Base-by-base conservation (phyloP, 2,113 vertebrate genomes). In the Centropus unirufus region DNA sequence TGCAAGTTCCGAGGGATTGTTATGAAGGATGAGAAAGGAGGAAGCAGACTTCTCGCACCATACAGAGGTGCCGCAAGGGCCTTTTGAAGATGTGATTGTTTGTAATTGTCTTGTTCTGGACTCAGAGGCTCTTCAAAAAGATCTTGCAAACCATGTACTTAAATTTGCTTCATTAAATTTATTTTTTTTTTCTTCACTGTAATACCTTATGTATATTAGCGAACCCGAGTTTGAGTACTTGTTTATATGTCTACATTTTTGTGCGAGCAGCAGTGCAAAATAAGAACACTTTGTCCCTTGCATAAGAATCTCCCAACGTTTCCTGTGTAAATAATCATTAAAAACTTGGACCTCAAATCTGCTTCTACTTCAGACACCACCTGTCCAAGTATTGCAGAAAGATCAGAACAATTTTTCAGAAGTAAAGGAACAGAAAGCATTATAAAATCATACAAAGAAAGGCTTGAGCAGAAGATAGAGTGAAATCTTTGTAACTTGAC, bases 41-140 rank as follows among this genome's bases (percentile, higher is more conserved):
- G 95, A 97, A 96, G 73, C 83, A 52, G 83, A 44, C 34, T 81
- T 85, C 34, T 86, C 4, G 6, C 73, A n/a, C 49, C 72, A 44
- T 8, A 32, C 5, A 2, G 73, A 75, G 79, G 18, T 89, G 57
- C 86, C 5, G 2, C 63, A 44, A 82, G 54, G 36, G 59, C 75
- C 59, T 90, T 95, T 94, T 96, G 93, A 94, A 93, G 81, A 70
- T 59, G 55, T 44, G 70, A 52, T 92, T 81, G 75, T 62, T 89
- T 89, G 34, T 70, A 92, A 83, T 83, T 59, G 63, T 63, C 46
- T 66, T 52, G 49, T 42, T 93, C 73, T 92, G 61, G 5, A 92
- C 93, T 94, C 57, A 87, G 54, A 93, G 61, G 58, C 70, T 32
- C 40, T 69, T 89, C 30, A 42, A 67, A 89, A 92, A 74, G 49